These are phyloP conservation scores for Zeugodacus cucurbitae DNA, from an alignment of 1,140 invertebrate genomes.

Conservation along the genomic window DNA sequence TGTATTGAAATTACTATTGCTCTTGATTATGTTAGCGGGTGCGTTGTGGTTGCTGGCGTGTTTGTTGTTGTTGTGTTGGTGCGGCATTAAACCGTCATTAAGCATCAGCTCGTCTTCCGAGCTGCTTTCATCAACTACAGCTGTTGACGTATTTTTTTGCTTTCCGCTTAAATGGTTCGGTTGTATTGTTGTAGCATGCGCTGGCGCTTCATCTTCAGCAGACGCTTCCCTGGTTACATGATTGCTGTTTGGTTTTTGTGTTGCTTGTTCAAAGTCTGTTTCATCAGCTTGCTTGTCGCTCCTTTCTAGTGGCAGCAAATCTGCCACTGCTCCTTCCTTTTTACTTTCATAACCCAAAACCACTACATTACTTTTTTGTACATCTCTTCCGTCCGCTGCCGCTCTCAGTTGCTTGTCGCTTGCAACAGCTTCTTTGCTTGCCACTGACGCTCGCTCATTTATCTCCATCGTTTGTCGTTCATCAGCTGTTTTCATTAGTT, in stretches of 20 bases:
- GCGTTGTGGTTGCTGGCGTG: not conserved
- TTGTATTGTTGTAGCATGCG: not conserved
- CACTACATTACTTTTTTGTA: not conserved
- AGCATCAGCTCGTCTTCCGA: constrained; percentile 55
- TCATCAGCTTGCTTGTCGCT: not conserved
- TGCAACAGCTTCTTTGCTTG: not conserved
- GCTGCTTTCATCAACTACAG: not conserved
- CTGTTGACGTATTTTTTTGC: not conserved
- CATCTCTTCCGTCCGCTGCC: too few species aligned
- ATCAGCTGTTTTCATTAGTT: constrained; percentile 8
- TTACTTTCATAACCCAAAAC: not conserved
- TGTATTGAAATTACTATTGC: not conserved
- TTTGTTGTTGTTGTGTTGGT: constrained; percentile 2
- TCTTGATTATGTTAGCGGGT: not conserved
- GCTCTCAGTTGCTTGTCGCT: not conserved
- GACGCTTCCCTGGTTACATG: not conserved
- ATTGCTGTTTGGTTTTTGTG: not conserved
- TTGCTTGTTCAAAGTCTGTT: too few species aligned
- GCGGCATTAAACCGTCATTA: constrained; percentile 50
- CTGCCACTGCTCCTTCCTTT: not conserved
- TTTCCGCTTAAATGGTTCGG: not conserved
- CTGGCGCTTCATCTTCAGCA: constrained; percentile 35
- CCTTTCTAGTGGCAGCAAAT: not conserved
- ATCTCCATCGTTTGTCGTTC: constrained; percentile 45
- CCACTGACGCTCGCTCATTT: constrained; percentile 44